Base-by-base conservation (phyloP, 2,797 vertebrate species). In the Remorina albescens region DNA sequence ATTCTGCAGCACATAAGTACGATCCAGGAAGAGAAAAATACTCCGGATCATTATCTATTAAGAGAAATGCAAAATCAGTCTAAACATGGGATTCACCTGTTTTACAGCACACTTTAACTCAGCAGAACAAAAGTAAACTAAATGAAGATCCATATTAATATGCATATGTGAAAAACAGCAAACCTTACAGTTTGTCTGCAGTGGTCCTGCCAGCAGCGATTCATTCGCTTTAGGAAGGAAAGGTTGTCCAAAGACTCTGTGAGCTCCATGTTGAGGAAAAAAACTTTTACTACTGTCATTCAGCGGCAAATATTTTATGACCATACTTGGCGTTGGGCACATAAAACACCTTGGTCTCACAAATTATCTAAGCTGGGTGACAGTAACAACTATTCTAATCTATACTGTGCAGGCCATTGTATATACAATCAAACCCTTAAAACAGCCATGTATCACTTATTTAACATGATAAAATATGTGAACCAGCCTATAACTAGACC, bases 151-250 rank as follows among this genome's bases (percentile, higher is more conserved):
- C 94, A 89, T 74, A 93, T 94, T 94, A 70, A 95, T 44, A 83
- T 91, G 76, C 88, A 90, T 76, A 89, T 91, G 86, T 93, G 92
- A 92, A 89, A 95, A 82, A 94, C 80, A 86, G 47, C 49, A 41
- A 15, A 63, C 60, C 93, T 95, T 93, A 99, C 98, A 93, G 99
- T 99, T 96, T 99, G 98, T 91, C 98, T 97, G 95, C 98, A 99
- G 86, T 99, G 98, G 86, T 99, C 98, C 92, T 99, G 98, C 98
- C 98, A 99, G 91, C 98, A 99, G 88, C 96, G 97, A 91, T 99
- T 97, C 87, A 99, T 99, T 94, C 98, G 96, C 95, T 99, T 99
- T 86, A 99, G 94, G 91, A 99, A 99, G 67, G 97, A 94, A 79
- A 97, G 94, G 72, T 94, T 97, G 90, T 98, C 97, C 92, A 98